Evolutionary conservation across 2,797 vertebrate genomes (phyloP).

Genomic region (Bovichtus diacanthus): DNA sequence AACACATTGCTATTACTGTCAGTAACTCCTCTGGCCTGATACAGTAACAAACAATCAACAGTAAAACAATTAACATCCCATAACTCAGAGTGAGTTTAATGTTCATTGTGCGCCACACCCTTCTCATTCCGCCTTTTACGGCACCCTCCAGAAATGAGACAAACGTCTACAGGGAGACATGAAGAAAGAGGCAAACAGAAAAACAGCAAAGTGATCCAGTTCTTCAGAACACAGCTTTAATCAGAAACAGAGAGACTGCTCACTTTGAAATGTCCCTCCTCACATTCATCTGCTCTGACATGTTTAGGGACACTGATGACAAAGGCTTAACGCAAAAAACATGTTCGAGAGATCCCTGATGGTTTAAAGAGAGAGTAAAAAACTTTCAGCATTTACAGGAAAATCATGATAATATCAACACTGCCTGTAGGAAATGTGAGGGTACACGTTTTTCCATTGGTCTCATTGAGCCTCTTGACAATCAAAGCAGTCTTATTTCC

Average conservation of each 20-base stretch:
- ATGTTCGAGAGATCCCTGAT: slow-evolving; percentile 38
- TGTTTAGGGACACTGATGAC: slow-evolving; percentile 66
- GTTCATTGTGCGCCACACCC: slow-evolving; percentile 45
- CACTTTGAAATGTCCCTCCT: slow-evolving; percentile 69
- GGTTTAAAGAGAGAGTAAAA: slow-evolving; percentile 25
- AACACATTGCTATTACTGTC: slow-evolving; percentile 3
- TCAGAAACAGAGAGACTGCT: slow-evolving; percentile 71
- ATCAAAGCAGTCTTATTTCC: slow-evolving; percentile 60
- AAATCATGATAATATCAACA: slow-evolving; percentile 14
- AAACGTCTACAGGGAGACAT: slow-evolving; percentile 60
- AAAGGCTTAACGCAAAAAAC: slow-evolving; percentile 60
- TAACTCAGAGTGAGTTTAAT: slow-evolving; percentile 61
- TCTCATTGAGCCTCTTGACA: slow-evolving; percentile 59
- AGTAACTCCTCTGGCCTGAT: slow-evolving; percentile 18
- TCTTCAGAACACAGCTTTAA: slow-evolving; percentile 65
- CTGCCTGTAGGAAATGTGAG: slow-evolving; percentile 15
- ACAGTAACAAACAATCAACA: slow-evolving; percentile 51
- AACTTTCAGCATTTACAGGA: slow-evolving; percentile 15
- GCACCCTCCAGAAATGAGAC: slow-evolving; percentile 68
- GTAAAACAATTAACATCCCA: slow-evolving; percentile 43
- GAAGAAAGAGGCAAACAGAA: slow-evolving; percentile 68
- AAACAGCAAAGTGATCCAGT: slow-evolving; percentile 63
- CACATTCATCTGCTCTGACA: slow-evolving; percentile 71
- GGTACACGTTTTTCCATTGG: slow-evolving; percentile 5
- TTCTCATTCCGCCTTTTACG: slow-evolving; percentile 43